A percentile compares a stretch with the other conserved stretches of the same genome.
Conservation (phyloP, 2,113 vertebrate species). For the Talpa occidentalis region DNA sequence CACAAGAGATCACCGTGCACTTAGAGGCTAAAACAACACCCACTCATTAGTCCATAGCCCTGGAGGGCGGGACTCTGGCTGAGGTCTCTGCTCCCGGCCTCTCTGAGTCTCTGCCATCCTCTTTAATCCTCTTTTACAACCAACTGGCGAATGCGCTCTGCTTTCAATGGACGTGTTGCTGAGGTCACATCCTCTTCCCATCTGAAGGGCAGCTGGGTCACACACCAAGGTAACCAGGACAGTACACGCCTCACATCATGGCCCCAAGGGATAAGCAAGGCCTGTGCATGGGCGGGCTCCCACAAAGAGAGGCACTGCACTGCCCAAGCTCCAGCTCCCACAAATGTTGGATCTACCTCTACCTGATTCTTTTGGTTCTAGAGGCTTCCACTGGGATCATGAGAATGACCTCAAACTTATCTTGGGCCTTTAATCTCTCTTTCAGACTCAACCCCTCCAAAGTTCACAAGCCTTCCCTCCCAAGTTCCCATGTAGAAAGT, state of each 20-base stretch:
- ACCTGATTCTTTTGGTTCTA: neutral
- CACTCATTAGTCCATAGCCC: neutral
- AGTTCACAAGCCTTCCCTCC: neutral
- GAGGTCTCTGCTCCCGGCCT: neutral
- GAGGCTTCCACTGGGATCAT: neutral
- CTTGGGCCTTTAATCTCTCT: neutral
- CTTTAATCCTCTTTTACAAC: neutral
- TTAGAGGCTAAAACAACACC: neutral
- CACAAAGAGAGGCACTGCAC: neutral
- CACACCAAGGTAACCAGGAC: neutral
- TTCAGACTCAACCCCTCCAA: neutral
- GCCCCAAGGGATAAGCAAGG: neutral
- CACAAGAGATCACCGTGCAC: neutral
- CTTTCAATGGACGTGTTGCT: neutral
- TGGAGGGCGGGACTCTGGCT: neutral
- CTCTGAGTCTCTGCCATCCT: no score
- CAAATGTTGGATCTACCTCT: neutral
- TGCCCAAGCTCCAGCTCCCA: neutral
- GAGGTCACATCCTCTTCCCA: neutral
- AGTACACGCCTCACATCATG: neutral
- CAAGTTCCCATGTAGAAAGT: neutral
- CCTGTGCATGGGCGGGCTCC: accelerated
- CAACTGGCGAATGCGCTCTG: neutral
- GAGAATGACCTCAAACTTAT: neutral
- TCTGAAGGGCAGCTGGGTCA: neutral